Conservation (phyloP, 2,888 invertebrate species). For the Synergus gifuensis region DNA sequence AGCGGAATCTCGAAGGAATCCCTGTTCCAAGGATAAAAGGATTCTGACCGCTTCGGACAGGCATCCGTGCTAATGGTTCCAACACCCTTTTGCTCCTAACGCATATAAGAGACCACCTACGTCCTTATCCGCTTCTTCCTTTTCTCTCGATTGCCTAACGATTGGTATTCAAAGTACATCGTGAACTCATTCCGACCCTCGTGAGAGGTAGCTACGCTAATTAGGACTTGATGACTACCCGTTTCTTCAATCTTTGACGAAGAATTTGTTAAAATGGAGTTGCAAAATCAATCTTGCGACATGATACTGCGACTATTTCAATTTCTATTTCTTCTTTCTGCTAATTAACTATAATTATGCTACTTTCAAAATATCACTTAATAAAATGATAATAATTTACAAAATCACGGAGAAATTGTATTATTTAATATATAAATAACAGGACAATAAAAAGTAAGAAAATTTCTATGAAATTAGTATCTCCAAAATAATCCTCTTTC, state of each 20-base stretch:
- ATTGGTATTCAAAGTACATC: conserved; percentile 63
- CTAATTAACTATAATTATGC: no score
- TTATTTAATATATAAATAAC: no score
- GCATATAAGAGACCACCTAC: conserved; percentile 65
- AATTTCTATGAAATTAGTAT: no score
- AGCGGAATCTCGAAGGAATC: conserved; percentile 55
- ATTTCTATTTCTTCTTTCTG: no score
- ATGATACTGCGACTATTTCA: no score
- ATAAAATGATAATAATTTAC: no score
- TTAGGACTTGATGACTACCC: conserved; percentile 61
- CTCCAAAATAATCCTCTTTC: no score
- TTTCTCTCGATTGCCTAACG: conserved; percentile 59
- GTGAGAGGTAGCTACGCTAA: conserved; percentile 58
- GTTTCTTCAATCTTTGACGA: conserved; percentile 45
- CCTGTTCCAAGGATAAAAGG: conserved; percentile 53
- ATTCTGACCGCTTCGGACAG: conserved; percentile 65
- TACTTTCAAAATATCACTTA: no score
- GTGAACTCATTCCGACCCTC: conserved; percentile 53
- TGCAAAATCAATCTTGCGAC: no score
- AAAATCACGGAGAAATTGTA: no score
- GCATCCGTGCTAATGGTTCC: conserved; percentile 74
- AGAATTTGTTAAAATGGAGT: conserved; percentile 3
- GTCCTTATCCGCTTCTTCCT: conserved; percentile 54
- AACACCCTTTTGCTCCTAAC: conserved; percentile 67
- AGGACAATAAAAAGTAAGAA: no score